Evolutionary conservation across 2,113 vertebrate genomes (phyloP).

Genomic region (Equus quagga): DNA sequence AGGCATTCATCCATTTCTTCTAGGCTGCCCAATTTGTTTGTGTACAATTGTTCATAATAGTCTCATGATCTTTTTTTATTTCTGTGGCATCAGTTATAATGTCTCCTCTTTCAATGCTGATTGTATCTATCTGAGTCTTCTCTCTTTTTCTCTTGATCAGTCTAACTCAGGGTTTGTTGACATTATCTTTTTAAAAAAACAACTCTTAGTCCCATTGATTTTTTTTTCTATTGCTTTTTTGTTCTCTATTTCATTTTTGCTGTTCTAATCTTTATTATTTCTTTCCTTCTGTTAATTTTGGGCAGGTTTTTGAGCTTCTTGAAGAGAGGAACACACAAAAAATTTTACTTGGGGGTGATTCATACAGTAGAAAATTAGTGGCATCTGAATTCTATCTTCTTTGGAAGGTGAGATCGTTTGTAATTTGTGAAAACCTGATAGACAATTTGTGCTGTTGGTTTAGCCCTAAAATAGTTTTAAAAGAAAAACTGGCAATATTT

Average conservation of each 20-base stretch:
- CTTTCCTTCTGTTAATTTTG: neutral
- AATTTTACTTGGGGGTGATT: neutral
- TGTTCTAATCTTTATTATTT: neutral
- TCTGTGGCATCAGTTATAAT: neutral
- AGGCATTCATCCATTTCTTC: neutral
- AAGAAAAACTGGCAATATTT: slow-evolving; percentile 22
- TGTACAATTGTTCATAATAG: neutral
- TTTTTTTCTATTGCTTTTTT: neutral
- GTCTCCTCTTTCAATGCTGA: neutral
- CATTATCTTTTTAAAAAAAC: neutral
- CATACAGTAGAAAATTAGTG: neutral
- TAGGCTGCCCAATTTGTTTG: neutral
- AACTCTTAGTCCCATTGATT: neutral
- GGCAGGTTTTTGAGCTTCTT: neutral
- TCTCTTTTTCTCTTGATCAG: neutral
- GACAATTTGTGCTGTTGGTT: neutral
- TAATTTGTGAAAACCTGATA: slow-evolving; percentile 34
- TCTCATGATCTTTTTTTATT: neutral
- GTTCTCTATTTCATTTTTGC: neutral
- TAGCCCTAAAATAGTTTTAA: neutral
- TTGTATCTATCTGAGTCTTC: neutral
- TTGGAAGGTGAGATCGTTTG: neutral
- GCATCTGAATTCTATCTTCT: neutral
- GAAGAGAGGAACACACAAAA: neutral
- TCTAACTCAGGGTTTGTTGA: neutral